Conservation (phyloP, 2,888 invertebrate genomes). For the Pimpla rufipes region DNA sequence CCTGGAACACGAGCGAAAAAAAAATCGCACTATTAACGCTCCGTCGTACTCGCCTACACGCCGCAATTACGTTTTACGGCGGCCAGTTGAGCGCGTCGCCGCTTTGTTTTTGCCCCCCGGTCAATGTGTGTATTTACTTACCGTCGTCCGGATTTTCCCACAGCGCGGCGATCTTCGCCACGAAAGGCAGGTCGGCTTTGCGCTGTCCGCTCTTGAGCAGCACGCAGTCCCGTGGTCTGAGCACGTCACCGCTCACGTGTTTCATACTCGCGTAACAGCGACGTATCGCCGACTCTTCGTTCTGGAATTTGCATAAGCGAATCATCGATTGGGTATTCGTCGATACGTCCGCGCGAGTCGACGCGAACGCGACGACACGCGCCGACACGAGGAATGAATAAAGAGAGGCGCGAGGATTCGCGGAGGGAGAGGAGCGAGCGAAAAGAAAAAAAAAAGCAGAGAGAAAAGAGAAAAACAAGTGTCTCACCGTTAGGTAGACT, state of each 20-base stretch:
- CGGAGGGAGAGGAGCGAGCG: neutral
- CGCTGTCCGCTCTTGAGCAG: constrained; percentile 94
- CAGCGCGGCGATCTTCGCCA: constrained; percentile 96
- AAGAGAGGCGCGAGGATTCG: neutral
- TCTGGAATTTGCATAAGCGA: constrained; percentile 85
- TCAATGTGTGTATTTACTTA: constrained; percentile 87
- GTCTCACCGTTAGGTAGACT: constrained; percentile 95
- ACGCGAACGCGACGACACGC: no score
- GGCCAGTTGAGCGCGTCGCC: neutral
- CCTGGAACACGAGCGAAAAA: constrained; percentile 86
- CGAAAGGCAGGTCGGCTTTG: constrained; percentile 95
- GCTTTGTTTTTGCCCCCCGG: constrained; percentile 14
- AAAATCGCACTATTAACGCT: neutral
- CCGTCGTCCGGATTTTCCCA: constrained; percentile 98
- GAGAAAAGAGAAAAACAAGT: constrained; percentile 15
- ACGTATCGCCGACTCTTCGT: constrained; percentile 91
- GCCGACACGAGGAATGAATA: neutral
- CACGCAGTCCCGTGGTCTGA: constrained; percentile 96
- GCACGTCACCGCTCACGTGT: constrained; percentile 93
- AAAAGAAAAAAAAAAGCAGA: neutral
- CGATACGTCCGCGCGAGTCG: neutral
- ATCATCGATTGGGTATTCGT: constrained; percentile 44
- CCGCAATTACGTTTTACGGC: constrained; percentile 46
- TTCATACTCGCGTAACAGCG: constrained; percentile 96
- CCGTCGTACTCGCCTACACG: constrained; percentile 15